Base-by-base conservation (phyloP, 2,797 vertebrate species). In the Anas georgica region DNA sequence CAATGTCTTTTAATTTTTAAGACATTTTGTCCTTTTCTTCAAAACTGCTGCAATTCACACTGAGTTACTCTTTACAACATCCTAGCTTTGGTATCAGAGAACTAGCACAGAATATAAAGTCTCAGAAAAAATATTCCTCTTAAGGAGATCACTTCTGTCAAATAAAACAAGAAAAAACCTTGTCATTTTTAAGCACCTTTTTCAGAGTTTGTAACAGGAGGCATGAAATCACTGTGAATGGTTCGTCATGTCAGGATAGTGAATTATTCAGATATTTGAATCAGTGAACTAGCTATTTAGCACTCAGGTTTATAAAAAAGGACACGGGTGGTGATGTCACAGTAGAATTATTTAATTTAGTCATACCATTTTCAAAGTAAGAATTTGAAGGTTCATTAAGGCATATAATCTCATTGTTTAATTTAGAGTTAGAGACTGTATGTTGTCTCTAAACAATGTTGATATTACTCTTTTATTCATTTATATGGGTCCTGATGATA, bases 381-480 rank as follows among this genome's bases (percentile, higher is more conserved):
- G 33, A 83, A 75, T 62, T 86, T 79, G 18, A 81, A 73, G n/a
- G 3, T 69, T 63, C 13, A 21, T 87, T 91, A 89, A 87, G 11
- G 7, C 15, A 72, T n/a, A 62, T 63, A 75, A 80, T 41, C 23
- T 74, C 20, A 54, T 33, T 87, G 48, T 72, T 90, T 81, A 92
- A 37, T 72, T 91, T 89, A 55, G 50, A 83, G 41, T 35, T 87
- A 77, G 20, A 89, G 62, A 39, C 63, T 64, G 7, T 26, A n/a
- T 59, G 17, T 73, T 92, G 62, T 63, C 66, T 66, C 75, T 75
- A 89, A 93, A 84, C 69, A 84, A 16, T 45, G 41, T 20, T 55
- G 33, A 69, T 93, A 75, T 43, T 93, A 46, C 21, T 18, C 5
- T 88, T 94, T 88, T 78, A 75, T 89, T 92, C 29, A 72, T 91